A percentile compares a stretch with the other conserved stretches of the same genome.
Conservation (phyloP, 2,797 vertebrate genomes). For the Chaunax sp. region DNA sequence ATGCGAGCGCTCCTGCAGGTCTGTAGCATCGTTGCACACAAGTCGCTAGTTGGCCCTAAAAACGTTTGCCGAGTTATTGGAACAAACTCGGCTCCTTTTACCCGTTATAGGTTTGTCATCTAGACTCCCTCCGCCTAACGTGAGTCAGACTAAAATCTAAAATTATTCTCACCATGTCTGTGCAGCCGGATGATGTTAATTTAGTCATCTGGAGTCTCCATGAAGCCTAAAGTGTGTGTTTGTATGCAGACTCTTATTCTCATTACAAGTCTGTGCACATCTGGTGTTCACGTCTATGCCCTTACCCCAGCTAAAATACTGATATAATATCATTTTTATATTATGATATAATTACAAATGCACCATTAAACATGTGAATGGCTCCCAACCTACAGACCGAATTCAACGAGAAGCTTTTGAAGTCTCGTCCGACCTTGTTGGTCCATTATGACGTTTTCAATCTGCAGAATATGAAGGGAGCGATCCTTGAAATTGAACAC, state of each 20-base stretch:
- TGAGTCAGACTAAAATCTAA: slow-evolving; percentile 4
- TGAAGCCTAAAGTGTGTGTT: not conserved
- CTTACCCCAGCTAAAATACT: not conserved
- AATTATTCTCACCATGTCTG: not conserved
- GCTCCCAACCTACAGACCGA: no score
- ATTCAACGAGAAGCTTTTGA: not conserved
- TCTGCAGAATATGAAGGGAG: not conserved
- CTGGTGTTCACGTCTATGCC: no score
- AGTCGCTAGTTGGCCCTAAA: slow-evolving; percentile 43
- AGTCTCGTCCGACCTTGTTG: not conserved
- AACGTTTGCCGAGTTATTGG: slow-evolving; percentile 44
- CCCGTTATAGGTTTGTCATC: slow-evolving; percentile 11
- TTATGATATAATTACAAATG: no score
- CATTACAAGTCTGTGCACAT: no score
- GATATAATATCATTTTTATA: no score
- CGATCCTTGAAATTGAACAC: no score
- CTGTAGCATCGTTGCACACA: slow-evolving; percentile 65
- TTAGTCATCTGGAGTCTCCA: not conserved
- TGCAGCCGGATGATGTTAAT: not conserved
- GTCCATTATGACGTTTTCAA: not conserved
- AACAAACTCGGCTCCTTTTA: slow-evolving; percentile 29
- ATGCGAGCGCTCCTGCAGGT: slow-evolving; percentile 55
- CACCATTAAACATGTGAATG: no score
- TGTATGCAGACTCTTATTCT: no score
- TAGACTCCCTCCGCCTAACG: slow-evolving; percentile 27